phyloP scores from a whole-genome alignment of 2,888 invertebrate genomes.

The Hoplodrina ambigua region DNA sequence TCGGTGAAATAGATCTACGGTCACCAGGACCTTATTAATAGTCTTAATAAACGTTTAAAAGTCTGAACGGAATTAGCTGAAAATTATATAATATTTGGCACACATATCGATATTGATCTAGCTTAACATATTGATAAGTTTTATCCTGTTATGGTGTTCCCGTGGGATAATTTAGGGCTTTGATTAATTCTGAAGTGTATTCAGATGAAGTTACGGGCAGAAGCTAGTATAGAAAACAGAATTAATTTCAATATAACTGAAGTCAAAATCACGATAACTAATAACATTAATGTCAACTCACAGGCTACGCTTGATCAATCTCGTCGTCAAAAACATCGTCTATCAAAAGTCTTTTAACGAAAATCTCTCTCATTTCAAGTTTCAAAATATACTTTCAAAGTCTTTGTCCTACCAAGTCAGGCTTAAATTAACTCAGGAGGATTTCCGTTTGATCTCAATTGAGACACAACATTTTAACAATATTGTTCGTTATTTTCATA shows the following conservation, averaged over 20 bases:
- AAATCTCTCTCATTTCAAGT: slow-evolving; percentile 29
- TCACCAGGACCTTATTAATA: no score
- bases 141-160: no score
- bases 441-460: slow-evolving; percentile 44
- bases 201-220: no score
- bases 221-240: no score
- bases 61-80: no score
- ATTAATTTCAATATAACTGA: background rate
- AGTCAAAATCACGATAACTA: slow-evolving; percentile 1
- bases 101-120: no score
- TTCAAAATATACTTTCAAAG: slow-evolving; percentile 29
- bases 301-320: slow-evolving; percentile 30
- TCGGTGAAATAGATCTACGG: no score
- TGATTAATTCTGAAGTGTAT: no score
- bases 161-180: no score
- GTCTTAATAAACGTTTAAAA: no score
- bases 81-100: no score
- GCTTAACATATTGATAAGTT: no score
- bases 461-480: slow-evolving; percentile 29
- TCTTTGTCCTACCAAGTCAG: slow-evolving; percentile 34
- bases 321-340: slow-evolving; percentile 27
- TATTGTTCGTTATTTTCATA: slow-evolving; percentile 20
- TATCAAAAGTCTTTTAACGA: slow-evolving; percentile 33
- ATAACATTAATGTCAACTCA: slow-evolving; percentile 27
- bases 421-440: slow-evolving; percentile 37